Base-by-base conservation (phyloP, 2,888 invertebrate genomes). In the Ramazzottius varieornatus region DNA sequence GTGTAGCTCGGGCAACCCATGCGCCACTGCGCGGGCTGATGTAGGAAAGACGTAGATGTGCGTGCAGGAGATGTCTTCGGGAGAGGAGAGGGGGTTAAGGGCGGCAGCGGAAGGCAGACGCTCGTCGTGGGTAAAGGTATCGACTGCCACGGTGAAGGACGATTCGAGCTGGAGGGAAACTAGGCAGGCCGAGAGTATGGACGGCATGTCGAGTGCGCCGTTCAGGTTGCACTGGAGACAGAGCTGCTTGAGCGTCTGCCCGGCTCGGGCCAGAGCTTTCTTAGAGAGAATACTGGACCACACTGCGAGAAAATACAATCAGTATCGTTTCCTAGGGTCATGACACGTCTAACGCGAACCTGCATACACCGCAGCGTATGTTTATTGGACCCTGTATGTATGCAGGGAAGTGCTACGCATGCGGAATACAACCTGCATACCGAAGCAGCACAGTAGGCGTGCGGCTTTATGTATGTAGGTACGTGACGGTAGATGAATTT, bases 31-130 rank as follows among this genome's bases (percentile, higher is more conserved):
- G 66, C 88, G 88, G 63, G 92, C 91, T 67, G 89, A 93, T 46
- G 93, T 96, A 65, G 96, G 96, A 79, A 98, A 96, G 70, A 96
- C 96, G 71, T 98, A 83, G 70, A 98, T 96, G 76, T 98, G 98
- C 67, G 96, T 96, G 75, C 89, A 89, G 66, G 91, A 88, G 68
- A 92, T 89, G 78, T 98, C 96, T 69, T 91, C 84, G 2, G 96
- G 96, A 67, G 96, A 96, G 71, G 88, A 88, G 72, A 96, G 81
- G 70, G 87, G 86, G 73, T 86, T 86, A 76, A 88, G 88, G 65
- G 71, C 71, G 73, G 88, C 86, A 67, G 86, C 85, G 70, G 85
- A 84, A 69, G 84, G 84, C 78, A 88, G 88, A 66, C 90, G 81
- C 77, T 91, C 91, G 76, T 91, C 91, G n/a, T 90, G 90, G 64